These are phyloP conservation scores for Malthinus seriepunctatus DNA, from an alignment of 2,888 invertebrate species.

Conservation along the genomic window DNA sequence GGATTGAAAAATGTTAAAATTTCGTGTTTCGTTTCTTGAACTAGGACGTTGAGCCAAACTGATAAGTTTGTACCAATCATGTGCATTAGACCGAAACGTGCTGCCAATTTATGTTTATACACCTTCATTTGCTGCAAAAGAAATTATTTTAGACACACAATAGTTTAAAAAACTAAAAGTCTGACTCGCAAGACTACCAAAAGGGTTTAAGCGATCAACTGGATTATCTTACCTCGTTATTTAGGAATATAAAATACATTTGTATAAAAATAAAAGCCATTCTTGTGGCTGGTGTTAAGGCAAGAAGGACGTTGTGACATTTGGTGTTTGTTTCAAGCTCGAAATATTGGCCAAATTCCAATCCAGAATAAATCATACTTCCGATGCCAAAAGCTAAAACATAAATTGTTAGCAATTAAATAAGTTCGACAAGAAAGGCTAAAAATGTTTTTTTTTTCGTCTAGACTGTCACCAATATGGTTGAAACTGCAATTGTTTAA, in stretches of 20 bases:
- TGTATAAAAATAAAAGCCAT: constrained; percentile 97
- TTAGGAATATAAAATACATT: constrained; percentile 97
- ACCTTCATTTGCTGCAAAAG: constrained; percentile 82
- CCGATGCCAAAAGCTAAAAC: constrained; percentile 89
- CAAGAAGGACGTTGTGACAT: constrained; percentile 89
- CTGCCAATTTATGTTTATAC: constrained; percentile 83
- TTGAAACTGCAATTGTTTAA: too few species aligned
- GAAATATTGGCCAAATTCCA: constrained; percentile 95
- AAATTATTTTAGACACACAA: constrained; percentile 3
- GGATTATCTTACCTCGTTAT: constrained; percentile 85
- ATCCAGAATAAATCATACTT: constrained; percentile 94
- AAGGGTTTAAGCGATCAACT: neutral
- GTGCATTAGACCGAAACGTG: constrained; percentile 96
- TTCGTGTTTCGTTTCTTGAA: constrained; percentile 95
- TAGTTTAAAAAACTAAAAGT: neutral
- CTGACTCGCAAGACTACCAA: neutral
- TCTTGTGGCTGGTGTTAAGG: constrained; percentile 86
- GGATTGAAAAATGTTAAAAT: constrained; percentile 90
- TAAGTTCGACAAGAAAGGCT: too few species aligned
- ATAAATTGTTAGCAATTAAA: constrained; percentile 3
- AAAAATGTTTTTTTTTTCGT: too few species aligned
- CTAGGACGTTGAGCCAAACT: constrained; percentile 93
- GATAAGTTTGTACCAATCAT: constrained; percentile 98
- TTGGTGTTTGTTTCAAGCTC: constrained; percentile 88
- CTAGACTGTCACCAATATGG: too few species aligned